A percentile compares a stretch with the other conserved stretches of the same genome.
Evolutionary conservation across 1,140 invertebrate species (phyloP).

Genomic region (Pseudomyrmex flavicornis): DNA sequence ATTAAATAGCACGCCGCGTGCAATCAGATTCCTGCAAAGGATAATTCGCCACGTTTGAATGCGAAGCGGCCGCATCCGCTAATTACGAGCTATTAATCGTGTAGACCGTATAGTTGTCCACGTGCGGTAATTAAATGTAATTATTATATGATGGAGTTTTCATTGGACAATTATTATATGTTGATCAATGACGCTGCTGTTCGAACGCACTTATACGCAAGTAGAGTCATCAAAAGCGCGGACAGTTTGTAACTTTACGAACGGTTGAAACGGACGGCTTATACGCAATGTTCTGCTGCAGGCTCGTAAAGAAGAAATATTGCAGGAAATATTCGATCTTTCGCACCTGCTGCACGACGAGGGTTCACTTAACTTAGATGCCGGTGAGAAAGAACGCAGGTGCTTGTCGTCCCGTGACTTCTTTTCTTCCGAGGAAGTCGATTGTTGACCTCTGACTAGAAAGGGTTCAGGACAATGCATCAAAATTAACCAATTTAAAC

Average conservation of each 20-base stretch:
- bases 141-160: not conserved
- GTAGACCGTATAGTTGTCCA: not conserved
- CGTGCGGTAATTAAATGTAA: not conserved
- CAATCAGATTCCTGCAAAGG: slow-evolving; percentile 16
- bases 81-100: slow-evolving; percentile 20
- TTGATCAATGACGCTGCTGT: not conserved
- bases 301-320: slow-evolving; percentile 38
- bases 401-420: slow-evolving; percentile 16
- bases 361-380: too few relatives aligned
- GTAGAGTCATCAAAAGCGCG: slow-evolving; percentile 8
- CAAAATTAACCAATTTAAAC: slow-evolving; percentile 16
- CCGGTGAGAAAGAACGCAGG: slow-evolving; percentile 18
- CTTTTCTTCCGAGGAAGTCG: not conserved
- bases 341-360: slow-evolving; percentile 38
- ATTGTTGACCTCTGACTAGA: slow-evolving; percentile 2
- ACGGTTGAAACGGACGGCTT: not conserved
- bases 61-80: not conserved
- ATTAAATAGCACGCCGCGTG: slow-evolving; percentile 50
- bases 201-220: not conserved
- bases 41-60: not conserved
- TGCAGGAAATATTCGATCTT: not conserved
- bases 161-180: not conserved
- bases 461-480: not conserved
- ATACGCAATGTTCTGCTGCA: not conserved
- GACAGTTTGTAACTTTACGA: not conserved